These are phyloP conservation scores for Colistium nudipinnis DNA, from an alignment of 2,113 vertebrate species.

Conservation along the genomic window DNA sequence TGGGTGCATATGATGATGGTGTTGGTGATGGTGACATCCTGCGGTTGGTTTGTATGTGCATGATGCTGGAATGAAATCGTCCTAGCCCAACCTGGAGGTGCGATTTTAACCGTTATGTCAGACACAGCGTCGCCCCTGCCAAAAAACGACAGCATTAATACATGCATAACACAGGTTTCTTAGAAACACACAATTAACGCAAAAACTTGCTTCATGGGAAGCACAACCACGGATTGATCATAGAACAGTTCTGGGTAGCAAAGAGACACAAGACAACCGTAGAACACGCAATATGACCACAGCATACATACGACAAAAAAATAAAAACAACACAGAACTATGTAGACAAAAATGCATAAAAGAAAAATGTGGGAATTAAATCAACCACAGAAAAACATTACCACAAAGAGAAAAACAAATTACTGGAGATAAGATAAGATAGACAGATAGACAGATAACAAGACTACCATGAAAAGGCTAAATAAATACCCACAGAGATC, in stretches of 20 bases:
- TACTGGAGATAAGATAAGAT: no score
- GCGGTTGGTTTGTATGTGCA: slow-evolving; percentile 44
- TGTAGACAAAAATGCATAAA: background rate
- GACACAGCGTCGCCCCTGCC: background rate
- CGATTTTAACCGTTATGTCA: background rate
- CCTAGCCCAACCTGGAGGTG: background rate
- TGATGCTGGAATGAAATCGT: slow-evolving; percentile 49
- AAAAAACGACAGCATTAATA: background rate
- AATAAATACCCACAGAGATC: no score
- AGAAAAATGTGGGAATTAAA: no score
- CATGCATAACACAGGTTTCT: slow-evolving; percentile 7
- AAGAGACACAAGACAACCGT: background rate
- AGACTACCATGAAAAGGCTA: no score
- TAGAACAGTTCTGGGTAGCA: background rate
- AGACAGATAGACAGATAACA: no score
- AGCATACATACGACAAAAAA: background rate
- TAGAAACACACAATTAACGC: background rate
- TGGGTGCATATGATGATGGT: slow-evolving; percentile 37
- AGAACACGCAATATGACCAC: background rate
- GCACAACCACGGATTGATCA: no score
- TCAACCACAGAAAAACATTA: no score
- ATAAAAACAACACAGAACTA: background rate
- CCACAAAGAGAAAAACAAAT: no score
- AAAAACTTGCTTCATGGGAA: no score
- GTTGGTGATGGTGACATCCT: slow-evolving; percentile 48